Evolutionary conservation across 2,888 invertebrate species (phyloP).

Genomic region (Dendrolimus pini): DNA sequence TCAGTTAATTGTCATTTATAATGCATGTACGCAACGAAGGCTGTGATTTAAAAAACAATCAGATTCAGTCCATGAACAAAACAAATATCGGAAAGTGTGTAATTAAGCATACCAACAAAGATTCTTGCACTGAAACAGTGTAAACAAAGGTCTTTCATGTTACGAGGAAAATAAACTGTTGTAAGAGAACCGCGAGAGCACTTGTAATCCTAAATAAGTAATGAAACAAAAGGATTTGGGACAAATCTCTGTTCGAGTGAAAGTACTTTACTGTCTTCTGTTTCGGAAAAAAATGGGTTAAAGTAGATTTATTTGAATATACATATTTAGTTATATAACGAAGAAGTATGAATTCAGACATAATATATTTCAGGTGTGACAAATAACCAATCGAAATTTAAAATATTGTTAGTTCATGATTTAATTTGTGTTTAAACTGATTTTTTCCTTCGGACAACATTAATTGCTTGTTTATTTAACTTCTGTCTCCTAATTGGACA

Average conservation of each 20-base stretch:
- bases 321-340: not conserved
- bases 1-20: too few species aligned
- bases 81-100: not conserved
- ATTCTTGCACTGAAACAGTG: conserved; percentile 5
- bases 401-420: too few species aligned
- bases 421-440: too few species aligned
- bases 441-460: too few species aligned
- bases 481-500: too few species aligned
- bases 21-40: too few species aligned
- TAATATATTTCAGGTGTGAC: too few species aligned
- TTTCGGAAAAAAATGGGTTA: not conserved
- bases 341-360: too few species aligned
- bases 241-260: conserved; percentile 2
- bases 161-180: conserved; percentile 30
- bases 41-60: too few species aligned
- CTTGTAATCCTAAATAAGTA: conserved; percentile 41
- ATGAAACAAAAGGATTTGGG: not conserved
- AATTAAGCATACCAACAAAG: not conserved
- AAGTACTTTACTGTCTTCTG: not conserved
- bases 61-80: not conserved
- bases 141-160: conserved; percentile 30
- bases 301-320: conserved; percentile 12
- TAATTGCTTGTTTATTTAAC: too few species aligned
- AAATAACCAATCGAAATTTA: too few species aligned
- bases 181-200: conserved; percentile 31